Evolutionary conservation across 2,113 vertebrate genomes (phyloP).

Genomic region (Alexandromys fortis): DNA sequence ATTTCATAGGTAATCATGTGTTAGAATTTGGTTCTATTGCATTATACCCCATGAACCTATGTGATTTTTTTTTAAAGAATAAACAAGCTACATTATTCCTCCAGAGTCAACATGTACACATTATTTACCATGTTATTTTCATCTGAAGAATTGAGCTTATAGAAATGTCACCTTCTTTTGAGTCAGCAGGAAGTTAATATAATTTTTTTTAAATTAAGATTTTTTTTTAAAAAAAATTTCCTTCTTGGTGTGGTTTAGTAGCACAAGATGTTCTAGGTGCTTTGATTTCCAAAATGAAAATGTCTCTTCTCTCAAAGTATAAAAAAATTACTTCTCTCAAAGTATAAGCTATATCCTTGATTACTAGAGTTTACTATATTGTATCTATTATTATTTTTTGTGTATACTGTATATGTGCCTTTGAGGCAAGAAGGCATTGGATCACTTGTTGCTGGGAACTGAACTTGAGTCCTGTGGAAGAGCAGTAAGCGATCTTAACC

Average conservation of each 20-base stretch:
- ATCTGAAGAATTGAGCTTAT: background rate
- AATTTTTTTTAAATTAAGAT: background rate
- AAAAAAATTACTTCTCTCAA: background rate
- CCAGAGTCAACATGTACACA: background rate
- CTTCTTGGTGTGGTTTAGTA: background rate
- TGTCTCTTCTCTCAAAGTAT: background rate
- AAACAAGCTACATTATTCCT: background rate
- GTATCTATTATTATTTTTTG: background rate
- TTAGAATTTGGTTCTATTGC: background rate
- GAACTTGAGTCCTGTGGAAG: background rate
- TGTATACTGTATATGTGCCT: background rate
- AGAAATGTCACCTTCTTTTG: background rate
- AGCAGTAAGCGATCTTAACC: background rate
- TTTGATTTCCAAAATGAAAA: background rate
- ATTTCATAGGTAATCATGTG: background rate
- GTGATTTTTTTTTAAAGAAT: background rate
- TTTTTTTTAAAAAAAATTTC: background rate
- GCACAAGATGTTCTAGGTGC: background rate
- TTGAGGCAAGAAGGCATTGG: background rate
- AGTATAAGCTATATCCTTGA: background rate
- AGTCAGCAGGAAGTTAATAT: background rate
- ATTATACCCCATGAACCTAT: background rate
- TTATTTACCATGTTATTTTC: background rate
- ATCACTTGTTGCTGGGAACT: background rate
- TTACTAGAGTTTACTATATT: background rate